Conservation (phyloP, 1,140 invertebrate species). For the Hirudo medicinalis region DNA sequence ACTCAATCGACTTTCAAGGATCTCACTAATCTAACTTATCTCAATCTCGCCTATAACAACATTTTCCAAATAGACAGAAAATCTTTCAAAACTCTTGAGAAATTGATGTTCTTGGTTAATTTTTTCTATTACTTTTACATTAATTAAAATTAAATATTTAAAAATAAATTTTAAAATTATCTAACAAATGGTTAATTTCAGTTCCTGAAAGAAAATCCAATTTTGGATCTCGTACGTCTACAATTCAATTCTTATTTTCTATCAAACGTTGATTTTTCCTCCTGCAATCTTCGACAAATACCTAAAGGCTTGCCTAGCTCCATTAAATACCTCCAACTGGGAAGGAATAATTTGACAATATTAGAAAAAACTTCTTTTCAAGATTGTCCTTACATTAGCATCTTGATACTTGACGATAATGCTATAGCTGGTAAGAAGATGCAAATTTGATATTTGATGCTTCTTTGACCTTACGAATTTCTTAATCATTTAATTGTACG, state of each 20-base stretch:
- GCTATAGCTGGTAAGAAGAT: slow-evolving; percentile 42
- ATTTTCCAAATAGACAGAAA: slow-evolving; percentile 55
- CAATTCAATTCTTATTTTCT: slow-evolving; percentile 25
- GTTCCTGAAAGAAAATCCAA: slow-evolving; percentile 42
- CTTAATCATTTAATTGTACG: no score
- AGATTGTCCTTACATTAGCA: slow-evolving; percentile 64
- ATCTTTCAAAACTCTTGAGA: slow-evolving; percentile 58
- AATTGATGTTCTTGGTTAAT: slow-evolving; percentile 55
- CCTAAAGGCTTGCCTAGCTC: slow-evolving; percentile 70
- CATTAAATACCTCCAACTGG: slow-evolving; percentile 59
- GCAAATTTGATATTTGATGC: neutral
- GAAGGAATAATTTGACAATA: slow-evolving; percentile 56
- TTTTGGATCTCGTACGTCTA: slow-evolving; percentile 25
- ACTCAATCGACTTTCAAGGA: slow-evolving; percentile 48
- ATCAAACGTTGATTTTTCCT: slow-evolving; percentile 59
- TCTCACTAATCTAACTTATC: slow-evolving; percentile 54
- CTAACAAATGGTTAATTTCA: neutral
- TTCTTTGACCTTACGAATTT: no score
- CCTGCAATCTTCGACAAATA: slow-evolving; percentile 60
- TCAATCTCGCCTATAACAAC: slow-evolving; percentile 66
- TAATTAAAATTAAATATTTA: no score
- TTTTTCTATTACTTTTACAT: no score
- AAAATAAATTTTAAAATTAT: no score
- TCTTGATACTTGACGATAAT: slow-evolving; percentile 66
- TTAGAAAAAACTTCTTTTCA: slow-evolving; percentile 69